phyloP scores from a whole-genome alignment of 1,140 invertebrate genomes.

The Sarcophaga peregrina region DNA sequence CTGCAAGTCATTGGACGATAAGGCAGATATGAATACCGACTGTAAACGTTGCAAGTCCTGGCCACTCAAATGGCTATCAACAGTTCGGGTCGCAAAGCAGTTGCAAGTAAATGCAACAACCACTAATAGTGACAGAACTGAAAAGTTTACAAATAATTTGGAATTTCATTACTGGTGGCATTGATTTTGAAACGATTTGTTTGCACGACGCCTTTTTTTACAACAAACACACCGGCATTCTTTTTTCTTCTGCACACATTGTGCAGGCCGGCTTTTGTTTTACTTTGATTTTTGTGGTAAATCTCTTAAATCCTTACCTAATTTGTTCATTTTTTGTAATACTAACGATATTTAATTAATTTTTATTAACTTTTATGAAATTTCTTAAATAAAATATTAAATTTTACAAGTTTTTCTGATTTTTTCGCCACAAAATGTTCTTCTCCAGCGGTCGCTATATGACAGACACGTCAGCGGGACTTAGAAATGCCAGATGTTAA shows the following conservation, averaged over 20 bases:
- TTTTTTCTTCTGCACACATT: background rate
- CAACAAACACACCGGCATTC: slow-evolving; percentile 13
- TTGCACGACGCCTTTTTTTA: background rate
- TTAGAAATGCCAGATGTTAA: background rate
- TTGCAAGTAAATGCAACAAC: slow-evolving; percentile 47
- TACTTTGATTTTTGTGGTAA: too few relatives aligned
- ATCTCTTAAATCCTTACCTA: slow-evolving; percentile 49
- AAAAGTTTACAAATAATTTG: background rate
- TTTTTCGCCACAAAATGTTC: background rate
- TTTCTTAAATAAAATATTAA: slow-evolving; percentile 36
- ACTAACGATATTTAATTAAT: background rate
- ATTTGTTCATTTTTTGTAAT: slow-evolving; percentile 53
- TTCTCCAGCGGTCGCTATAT: background rate
- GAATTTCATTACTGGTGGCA: background rate
- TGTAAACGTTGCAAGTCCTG: slow-evolving; percentile 62
- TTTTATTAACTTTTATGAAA: background rate
- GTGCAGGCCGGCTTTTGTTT: slow-evolving; percentile 13
- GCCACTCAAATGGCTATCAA: slow-evolving; percentile 56
- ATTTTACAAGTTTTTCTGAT: background rate
- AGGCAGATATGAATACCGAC: slow-evolving; percentile 61
- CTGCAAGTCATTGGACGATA: slow-evolving; percentile 62
- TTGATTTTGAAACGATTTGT: too few relatives aligned
- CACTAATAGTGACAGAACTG: slow-evolving; percentile 54
- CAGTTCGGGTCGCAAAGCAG: slow-evolving; percentile 55
- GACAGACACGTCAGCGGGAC: slow-evolving; percentile 47